Evolutionary conservation across 1,140 invertebrate genomes (phyloP).

Genomic region (Limonius californicus): DNA sequence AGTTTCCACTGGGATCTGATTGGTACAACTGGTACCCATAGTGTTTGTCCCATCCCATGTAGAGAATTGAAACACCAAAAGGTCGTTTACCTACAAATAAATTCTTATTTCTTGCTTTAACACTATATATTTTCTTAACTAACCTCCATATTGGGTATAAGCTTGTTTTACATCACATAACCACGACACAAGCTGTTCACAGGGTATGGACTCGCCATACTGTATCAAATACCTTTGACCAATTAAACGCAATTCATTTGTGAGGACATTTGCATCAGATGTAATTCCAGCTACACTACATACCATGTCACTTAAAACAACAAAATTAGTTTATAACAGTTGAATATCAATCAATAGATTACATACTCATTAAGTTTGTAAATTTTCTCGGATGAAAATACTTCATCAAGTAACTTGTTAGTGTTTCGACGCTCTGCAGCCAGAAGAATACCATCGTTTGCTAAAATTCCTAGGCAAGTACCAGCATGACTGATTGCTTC

Average conservation of each 20-base stretch:
- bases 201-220: conserved; percentile 98
- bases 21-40: conserved; percentile 99
- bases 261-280: conserved; percentile 98
- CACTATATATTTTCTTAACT: too few species aligned
- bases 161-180: conserved; percentile 99
- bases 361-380: conserved; percentile 92
- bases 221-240: conserved; percentile 91
- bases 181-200: conserved; percentile 96
- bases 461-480: conserved; percentile 94
- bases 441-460: conserved; percentile 93
- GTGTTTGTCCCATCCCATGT: conserved; percentile 99
- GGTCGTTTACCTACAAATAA: conserved; percentile 76
- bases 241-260: conserved; percentile 90
- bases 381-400: conserved; percentile 97
- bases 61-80: conserved; percentile 97
- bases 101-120: too few species aligned
- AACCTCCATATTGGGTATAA: conserved; percentile 95
- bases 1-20: conserved; percentile 99
- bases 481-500: conserved; percentile 99
- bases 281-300: conserved; percentile 99
- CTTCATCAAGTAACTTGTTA: conserved; percentile 97
- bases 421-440: conserved; percentile 96
- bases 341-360: too few species aligned
- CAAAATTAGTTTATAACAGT: background rate
- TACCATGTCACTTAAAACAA: conserved; percentile 79